Percentiles rank a stretch among this genome's conserved stretches.
Conservation (phyloP, 2,113 vertebrate genomes). For the Dicaeum eximium region DNA sequence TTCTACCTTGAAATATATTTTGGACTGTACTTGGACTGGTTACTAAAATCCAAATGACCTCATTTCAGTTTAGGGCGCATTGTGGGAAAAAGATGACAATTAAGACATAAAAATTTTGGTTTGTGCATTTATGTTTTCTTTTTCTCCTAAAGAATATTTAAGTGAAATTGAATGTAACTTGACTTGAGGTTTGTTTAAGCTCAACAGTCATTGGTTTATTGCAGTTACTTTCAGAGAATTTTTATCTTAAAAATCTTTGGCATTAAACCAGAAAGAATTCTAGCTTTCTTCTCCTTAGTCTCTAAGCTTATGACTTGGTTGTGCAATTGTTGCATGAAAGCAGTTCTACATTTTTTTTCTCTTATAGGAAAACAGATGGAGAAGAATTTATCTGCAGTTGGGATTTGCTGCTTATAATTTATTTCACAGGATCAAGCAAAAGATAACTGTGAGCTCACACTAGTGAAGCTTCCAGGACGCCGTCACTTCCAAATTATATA, state of each 20-base stretch:
- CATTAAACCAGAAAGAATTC: slow-evolving; percentile 59
- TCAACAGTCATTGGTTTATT: slow-evolving; percentile 65
- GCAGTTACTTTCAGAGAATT: slow-evolving; percentile 61
- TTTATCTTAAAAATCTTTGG: slow-evolving; percentile 72
- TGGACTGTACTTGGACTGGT: slow-evolving; percentile 1
- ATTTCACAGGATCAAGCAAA: slow-evolving; percentile 65
- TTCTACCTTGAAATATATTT: slow-evolving; percentile 43
- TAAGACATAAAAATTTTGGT: slow-evolving; percentile 63
- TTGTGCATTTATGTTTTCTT: slow-evolving; percentile 53
- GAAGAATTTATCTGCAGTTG: slow-evolving; percentile 67
- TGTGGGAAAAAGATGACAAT: slow-evolving; percentile 59
- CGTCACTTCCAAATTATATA: slow-evolving; percentile 21
- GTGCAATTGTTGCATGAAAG: slow-evolving; percentile 60
- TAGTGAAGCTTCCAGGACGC: slow-evolving; percentile 9
- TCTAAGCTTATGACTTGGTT: slow-evolving; percentile 60
- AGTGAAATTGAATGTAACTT: slow-evolving; percentile 71
- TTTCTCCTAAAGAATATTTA: slow-evolving; percentile 72
- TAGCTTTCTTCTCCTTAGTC: slow-evolving; percentile 50
- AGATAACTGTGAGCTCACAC: slow-evolving; percentile 41
- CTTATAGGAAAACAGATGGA: slow-evolving; percentile 70
- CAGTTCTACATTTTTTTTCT: slow-evolving; percentile 57
- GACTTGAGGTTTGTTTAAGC: slow-evolving; percentile 64
- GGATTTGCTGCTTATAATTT: slow-evolving; percentile 70
- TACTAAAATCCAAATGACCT: slow-evolving; percentile 52
- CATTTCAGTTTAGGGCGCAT: slow-evolving; percentile 22